Evolutionary conservation across 2,888 invertebrate species (phyloP).

Genomic region (Euclidia mi): DNA sequence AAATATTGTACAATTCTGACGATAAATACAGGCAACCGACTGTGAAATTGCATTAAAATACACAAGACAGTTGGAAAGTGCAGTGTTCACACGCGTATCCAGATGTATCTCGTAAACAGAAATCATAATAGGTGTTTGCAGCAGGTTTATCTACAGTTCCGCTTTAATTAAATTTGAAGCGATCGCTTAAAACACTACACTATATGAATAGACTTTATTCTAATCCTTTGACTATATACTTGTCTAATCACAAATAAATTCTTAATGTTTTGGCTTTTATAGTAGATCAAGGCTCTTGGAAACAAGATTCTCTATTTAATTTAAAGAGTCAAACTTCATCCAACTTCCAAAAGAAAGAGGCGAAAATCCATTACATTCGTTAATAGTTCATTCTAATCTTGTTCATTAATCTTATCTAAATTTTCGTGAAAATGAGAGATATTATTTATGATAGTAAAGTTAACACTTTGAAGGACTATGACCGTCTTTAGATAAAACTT

Average conservation of each 20-base stretch:
- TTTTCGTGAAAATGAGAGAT: conserved; percentile 25
- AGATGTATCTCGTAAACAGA: conserved; percentile 34
- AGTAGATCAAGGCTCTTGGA: too few relatives aligned
- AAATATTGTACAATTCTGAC: background rate
- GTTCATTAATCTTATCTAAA: conserved; percentile 45
- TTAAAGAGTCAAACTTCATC: conserved; percentile 35
- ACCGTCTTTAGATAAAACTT: too few relatives aligned
- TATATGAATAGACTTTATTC: too few relatives aligned
- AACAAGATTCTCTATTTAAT: conserved; percentile 12
- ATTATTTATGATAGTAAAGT: conserved; percentile 28
- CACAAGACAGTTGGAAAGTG: conserved; percentile 25
- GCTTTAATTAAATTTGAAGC: too few relatives aligned
- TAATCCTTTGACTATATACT: too few relatives aligned
- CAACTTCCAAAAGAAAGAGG: conserved; percentile 32
- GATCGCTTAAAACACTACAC: too few relatives aligned
- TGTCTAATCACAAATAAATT: too few relatives aligned
- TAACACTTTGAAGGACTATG: conserved; percentile 2
- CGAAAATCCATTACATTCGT: conserved; percentile 34
- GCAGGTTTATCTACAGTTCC: background rate
- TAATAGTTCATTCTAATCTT: conserved; percentile 38
- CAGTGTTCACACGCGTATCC: conserved; percentile 18
- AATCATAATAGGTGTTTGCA: conserved; percentile 21
- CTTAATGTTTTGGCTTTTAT: too few relatives aligned
- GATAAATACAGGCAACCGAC: background rate
- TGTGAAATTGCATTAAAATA: conserved; percentile 18